Evolutionary conservation across 1,140 invertebrate species (phyloP).

Genomic region (Helicoverpa zea): DNA sequence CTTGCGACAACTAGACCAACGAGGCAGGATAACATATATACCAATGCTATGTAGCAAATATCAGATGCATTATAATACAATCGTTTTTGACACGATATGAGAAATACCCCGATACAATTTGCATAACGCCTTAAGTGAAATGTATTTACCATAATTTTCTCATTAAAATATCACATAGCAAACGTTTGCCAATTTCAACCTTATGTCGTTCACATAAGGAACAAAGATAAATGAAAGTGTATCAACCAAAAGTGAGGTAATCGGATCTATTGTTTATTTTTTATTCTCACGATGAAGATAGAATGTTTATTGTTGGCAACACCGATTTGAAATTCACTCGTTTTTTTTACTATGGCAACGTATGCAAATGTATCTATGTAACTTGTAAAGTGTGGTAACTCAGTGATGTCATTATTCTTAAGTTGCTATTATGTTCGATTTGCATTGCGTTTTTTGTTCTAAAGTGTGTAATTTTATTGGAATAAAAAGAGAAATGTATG

Average conservation of each 20-base stretch:
- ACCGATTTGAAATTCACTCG: constrained; percentile 36
- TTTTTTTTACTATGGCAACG: constrained; percentile 40
- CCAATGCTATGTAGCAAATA: neutral
- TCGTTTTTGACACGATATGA: neutral
- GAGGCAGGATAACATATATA: no score
- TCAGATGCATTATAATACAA: constrained; percentile 4
- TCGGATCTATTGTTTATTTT: constrained; percentile 47
- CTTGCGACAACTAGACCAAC: no score
- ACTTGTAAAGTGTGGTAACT: constrained; percentile 6
- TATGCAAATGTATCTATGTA: constrained; percentile 34
- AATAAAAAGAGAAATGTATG: neutral
- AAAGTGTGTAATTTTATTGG: neutral
- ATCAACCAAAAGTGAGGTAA: constrained; percentile 42
- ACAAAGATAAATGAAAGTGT: constrained; percentile 30
- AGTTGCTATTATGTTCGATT: neutral
- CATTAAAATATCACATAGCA: constrained; percentile 19
- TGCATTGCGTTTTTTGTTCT: constrained; percentile 8
- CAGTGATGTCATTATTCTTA: neutral
- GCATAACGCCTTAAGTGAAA: constrained; percentile 46
- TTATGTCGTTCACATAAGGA: constrained; percentile 8
- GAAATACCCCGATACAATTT: constrained; percentile 35
- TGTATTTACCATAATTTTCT: constrained; percentile 46
- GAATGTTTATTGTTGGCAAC: constrained; percentile 49
- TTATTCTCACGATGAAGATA: constrained; percentile 50
- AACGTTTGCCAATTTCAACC: constrained; percentile 16